Evolutionary conservation across 2,888 invertebrate species (phyloP).

Genomic region (Xylota sylvarum): DNA sequence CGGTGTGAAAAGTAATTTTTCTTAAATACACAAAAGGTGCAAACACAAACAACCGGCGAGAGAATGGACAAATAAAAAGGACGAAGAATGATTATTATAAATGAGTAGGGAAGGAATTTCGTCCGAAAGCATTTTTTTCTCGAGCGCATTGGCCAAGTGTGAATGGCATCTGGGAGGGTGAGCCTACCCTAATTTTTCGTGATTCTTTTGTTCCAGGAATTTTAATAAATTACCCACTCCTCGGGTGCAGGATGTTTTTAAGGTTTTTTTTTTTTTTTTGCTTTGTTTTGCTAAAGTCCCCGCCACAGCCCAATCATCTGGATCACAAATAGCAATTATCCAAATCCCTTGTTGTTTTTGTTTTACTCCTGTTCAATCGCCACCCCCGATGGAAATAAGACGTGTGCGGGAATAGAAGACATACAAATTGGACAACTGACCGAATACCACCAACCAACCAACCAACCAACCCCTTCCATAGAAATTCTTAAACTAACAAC

Average conservation of each 20-base stretch:
- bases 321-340: slow-evolving; percentile 77
- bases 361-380: slow-evolving; percentile 31
- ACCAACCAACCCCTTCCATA: slow-evolving; percentile 49
- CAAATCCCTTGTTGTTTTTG: slow-evolving; percentile 75
- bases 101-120: slow-evolving; percentile 58
- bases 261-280: slow-evolving; percentile 18
- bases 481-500: slow-evolving; percentile 73
- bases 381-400: slow-evolving; percentile 35
- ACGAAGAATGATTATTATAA: slow-evolving; percentile 74
- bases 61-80: slow-evolving; percentile 64
- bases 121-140: slow-evolving; percentile 9
- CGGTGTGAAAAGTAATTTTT: slow-evolving; percentile 78
- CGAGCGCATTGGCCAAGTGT: slow-evolving; percentile 70
- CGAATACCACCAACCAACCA: slow-evolving; percentile 42
- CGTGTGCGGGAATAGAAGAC: slow-evolving; percentile 73
- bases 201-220: slow-evolving; percentile 77
- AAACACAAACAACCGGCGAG: slow-evolving; percentile 75
- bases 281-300: slow-evolving; percentile 32
- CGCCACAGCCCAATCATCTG: slow-evolving; percentile 75
- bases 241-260: slow-evolving; percentile 17
- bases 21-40: slow-evolving; percentile 79
- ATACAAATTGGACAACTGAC: slow-evolving; percentile 73
- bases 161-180: slow-evolving; percentile 57
- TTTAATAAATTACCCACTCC: slow-evolving; percentile 78
- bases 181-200: slow-evolving; percentile 59